Conservation (phyloP, 2,888 invertebrate species). For the Coremacera marginata region DNA sequence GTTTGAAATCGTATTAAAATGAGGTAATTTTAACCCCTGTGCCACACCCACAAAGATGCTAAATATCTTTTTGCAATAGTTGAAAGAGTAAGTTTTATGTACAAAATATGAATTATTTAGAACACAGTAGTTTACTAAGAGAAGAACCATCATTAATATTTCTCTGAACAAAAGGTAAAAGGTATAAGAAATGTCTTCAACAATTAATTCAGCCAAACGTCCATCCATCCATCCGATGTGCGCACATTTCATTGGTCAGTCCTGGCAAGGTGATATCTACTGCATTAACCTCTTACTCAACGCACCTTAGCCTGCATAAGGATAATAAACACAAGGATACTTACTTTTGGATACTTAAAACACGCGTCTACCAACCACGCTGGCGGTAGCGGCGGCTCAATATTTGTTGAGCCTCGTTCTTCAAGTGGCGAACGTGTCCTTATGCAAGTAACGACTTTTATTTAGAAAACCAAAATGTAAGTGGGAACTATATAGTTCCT, state of each 20-base stretch:
- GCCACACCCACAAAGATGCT: not conserved
- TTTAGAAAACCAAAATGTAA: not conserved
- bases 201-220: no score
- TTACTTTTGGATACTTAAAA: not conserved
- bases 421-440: slow-evolving; percentile 29
- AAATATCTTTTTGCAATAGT: no score
- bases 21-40: not conserved
- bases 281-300: not conserved
- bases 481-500: not conserved
- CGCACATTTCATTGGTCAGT: not conserved
- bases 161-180: no score
- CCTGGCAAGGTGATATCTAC: not conserved
- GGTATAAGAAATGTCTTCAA: no score
- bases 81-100: no score
- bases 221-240: not conserved
- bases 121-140: no score
- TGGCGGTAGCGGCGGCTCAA: slow-evolving; percentile 1
- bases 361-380: slow-evolving; percentile 6
- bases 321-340: not conserved
- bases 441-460: not conserved
- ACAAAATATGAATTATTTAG: no score
- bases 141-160: no score
- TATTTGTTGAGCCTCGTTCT: slow-evolving; percentile 2
- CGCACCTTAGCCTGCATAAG: slow-evolving; percentile 2
- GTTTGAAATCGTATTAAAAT: not conserved